Evolutionary conservation across 2,113 vertebrate genomes (phyloP), one percentile per base, ranked within the genome.

Genomic region (Poicephalus meyeri): DNA sequence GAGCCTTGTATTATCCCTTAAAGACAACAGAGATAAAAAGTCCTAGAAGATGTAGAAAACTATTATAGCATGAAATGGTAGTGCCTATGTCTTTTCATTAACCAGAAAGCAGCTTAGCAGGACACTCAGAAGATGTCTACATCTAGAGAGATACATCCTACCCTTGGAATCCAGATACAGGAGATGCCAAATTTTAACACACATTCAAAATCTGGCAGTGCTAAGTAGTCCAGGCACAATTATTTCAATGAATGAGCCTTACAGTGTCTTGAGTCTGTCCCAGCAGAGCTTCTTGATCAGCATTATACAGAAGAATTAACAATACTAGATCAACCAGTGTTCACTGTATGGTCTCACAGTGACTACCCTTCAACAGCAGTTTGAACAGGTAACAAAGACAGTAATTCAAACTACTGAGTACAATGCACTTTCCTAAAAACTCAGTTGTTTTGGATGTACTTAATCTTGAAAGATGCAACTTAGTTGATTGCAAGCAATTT

Each of bases 341-440:
- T 23, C 46, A 61, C 4, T 0, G 5, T 41, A 33, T 1, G 0
- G 2, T 29, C 31, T 80, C 19, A 42, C 10, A 58, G 9, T 21
- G 11, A 16, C 11, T 47, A 25, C 19, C 3, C 23, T 66, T 56
- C 33, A 53, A 28, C 1, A 84, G 24, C 8, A 44, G 10, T 70
- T 83, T 80, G 50, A 86, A n/a, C 3, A 70, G 12, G 21, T 46
- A n/a, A 11, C 21, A 74, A 74, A 78, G 8, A 37, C 0, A 66
- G 5, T 2, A 44, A 49, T 64, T 81, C 23, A 71, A 73, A n/a
- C 7, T 23, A 6, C 23, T 6, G 6, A 60, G 10, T 82, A 20
- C 19, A 71, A 12, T 25, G 28, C 7, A 88, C 5, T 80, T 82
- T 82, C 21, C 16, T 17, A 71, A 88, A 3, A 55, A 49, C 7